These are phyloP conservation scores for Oscheius sp. DNA, from an alignment of 2,888 invertebrate species.

Conservation along the genomic window DNA sequence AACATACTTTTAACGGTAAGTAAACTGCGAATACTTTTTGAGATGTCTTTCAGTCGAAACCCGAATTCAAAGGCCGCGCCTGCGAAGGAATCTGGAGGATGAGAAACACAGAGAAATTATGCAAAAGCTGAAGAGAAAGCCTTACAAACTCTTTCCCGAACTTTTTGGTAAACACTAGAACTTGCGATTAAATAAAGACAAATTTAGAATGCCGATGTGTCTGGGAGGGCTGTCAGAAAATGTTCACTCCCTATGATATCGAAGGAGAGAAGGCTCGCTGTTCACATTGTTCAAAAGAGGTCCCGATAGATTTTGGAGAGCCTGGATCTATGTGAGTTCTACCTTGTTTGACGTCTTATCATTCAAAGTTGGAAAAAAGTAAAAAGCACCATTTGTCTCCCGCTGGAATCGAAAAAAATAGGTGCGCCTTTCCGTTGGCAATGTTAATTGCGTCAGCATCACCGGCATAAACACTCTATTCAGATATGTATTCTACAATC, in stretches of 20 bases:
- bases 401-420: too few relatives aligned
- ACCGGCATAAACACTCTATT: not conserved
- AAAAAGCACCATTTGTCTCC: too few relatives aligned
- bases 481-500: slow-evolving; percentile 9
- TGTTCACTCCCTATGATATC: not conserved
- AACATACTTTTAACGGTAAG: too few relatives aligned
- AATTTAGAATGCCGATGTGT: slow-evolving; percentile 2
- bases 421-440: too few relatives aligned
- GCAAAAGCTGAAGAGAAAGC: not conserved
- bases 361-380: too few relatives aligned
- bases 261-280: not conserved
- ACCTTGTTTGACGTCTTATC: not conserved
- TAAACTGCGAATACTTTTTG: too few relatives aligned
- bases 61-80: not conserved
- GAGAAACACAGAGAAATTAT: not conserved
- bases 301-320: slow-evolving; percentile 3
- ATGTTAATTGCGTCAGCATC: too few relatives aligned
- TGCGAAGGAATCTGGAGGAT: not conserved
- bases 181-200: too few relatives aligned
- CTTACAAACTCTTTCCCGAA: not conserved
- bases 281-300: not conserved
- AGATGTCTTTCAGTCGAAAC: not conserved
- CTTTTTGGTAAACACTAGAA: not conserved
- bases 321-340: not conserved
- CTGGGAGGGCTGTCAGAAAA: slow-evolving; percentile 14